phyloP scores from a whole-genome alignment of 2,888 invertebrate species.

The Bruchidius siliquastri region DNA sequence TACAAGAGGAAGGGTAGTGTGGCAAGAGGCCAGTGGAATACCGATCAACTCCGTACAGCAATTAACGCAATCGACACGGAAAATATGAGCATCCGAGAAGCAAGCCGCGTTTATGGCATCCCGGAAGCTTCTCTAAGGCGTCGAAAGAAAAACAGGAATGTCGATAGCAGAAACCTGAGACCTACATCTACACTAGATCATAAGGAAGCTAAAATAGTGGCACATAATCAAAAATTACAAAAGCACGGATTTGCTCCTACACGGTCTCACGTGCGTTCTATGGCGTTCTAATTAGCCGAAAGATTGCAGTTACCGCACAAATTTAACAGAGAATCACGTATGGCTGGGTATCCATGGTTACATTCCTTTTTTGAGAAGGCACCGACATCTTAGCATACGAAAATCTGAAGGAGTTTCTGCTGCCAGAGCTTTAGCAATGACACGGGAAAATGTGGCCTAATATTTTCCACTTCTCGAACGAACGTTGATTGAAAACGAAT shows the following conservation, averaged over 20 bases:
- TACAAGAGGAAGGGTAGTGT: too few relatives aligned
- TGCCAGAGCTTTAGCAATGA: slow-evolving; percentile 7
- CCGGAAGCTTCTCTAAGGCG: too few relatives aligned
- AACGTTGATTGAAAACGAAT: slow-evolving; percentile 3
- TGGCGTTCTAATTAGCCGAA: slow-evolving; percentile 16
- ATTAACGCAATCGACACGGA: too few relatives aligned
- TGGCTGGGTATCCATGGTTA: slow-evolving; percentile 16
- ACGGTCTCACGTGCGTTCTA: slow-evolving; percentile 10
- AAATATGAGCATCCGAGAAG: too few relatives aligned
- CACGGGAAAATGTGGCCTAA: slow-evolving; percentile 5
- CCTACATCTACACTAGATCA: too few relatives aligned
- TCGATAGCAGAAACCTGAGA: too few relatives aligned
- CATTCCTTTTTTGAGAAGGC: slow-evolving; percentile 11
- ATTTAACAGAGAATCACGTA: slow-evolving; percentile 9
- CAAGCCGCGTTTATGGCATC: too few relatives aligned
- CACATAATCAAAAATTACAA: too few relatives aligned
- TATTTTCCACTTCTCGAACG: slow-evolving; percentile 17
- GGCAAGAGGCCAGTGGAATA: too few relatives aligned
- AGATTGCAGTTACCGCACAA: slow-evolving; percentile 13
- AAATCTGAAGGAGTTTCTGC: slow-evolving; percentile 18
- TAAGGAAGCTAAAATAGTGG: too few relatives aligned
- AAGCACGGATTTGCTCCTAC: slow-evolving; percentile 9
- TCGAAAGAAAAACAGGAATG: too few relatives aligned
- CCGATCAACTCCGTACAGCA: too few relatives aligned
- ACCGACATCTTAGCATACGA: slow-evolving; percentile 10